A percentile compares a stretch with the other conserved stretches of the same genome.
Conservation (phyloP, 2,888 invertebrate species). For the Oxycera nigricornis region DNA sequence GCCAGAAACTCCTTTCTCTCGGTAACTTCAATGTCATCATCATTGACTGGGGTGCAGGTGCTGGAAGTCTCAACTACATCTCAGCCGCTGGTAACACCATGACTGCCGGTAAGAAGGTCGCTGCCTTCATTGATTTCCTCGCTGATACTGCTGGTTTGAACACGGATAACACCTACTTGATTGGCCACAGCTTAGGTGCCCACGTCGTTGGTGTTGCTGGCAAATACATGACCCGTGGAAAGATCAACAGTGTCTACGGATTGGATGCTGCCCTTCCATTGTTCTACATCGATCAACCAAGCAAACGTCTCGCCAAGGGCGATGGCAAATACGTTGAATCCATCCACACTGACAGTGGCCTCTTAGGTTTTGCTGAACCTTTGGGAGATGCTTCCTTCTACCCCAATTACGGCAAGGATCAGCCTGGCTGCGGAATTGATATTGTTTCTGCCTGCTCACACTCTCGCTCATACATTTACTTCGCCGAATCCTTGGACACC, state of each 20-base stretch:
- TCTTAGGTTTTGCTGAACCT: constrained; percentile 46
- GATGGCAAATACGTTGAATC: constrained; percentile 51
- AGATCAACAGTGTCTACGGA: constrained; percentile 64
- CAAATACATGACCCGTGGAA: constrained; percentile 65
- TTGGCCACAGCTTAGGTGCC: constrained; percentile 68
- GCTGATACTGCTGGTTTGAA: constrained; percentile 62
- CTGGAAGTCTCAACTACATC: constrained; percentile 66
- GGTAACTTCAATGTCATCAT: constrained; percentile 66
- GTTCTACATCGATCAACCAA: constrained; percentile 50
- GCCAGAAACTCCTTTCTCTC: constrained; percentile 63
- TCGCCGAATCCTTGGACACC: constrained; percentile 40
- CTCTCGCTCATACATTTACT: constrained; percentile 41
- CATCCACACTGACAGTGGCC: constrained; percentile 51
- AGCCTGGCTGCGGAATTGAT: constrained; percentile 51
- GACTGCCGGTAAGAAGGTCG: constrained; percentile 53
- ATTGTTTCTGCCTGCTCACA: constrained; percentile 42
- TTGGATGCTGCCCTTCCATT: constrained; percentile 52
- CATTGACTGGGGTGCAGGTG: constrained; percentile 66
- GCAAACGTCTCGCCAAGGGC: constrained; percentile 43
- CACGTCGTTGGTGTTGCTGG: constrained; percentile 67
- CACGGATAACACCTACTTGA: constrained; percentile 63
- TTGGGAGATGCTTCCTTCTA: constrained; percentile 52
- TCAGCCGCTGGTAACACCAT: constrained; percentile 62
- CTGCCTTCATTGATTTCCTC: constrained; percentile 57
- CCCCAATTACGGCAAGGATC: constrained; percentile 51